phyloP scores from a whole-genome alignment of 2,113 vertebrate genomes.

The Neodontobutis hainanensis region DNA sequence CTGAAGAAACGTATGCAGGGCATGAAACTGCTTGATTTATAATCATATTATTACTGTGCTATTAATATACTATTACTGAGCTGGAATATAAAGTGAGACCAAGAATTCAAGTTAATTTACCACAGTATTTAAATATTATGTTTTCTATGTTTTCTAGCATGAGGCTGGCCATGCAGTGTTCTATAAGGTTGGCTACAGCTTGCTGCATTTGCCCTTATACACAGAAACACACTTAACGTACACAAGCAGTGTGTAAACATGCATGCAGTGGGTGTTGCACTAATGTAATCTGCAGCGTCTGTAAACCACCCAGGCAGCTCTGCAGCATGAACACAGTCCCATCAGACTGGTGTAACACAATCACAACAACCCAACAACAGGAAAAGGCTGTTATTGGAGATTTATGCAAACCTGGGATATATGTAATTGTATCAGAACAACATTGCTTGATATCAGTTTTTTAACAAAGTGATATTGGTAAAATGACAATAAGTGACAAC shows the following conservation, averaged over 20 bases:
- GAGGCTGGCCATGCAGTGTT: constrained; percentile 54
- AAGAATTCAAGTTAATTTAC: too few relatives aligned
- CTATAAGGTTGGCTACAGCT: constrained; percentile 46
- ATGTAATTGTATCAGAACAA: not conserved
- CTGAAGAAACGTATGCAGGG: too few relatives aligned
- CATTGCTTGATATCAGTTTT: not conserved
- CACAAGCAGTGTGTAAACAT: constrained; percentile 1
- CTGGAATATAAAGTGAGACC: too few relatives aligned
- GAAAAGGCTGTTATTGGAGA: not conserved
- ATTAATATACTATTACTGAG: too few relatives aligned
- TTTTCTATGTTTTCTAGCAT: constrained; percentile 26
- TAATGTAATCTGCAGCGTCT: constrained; percentile 48
- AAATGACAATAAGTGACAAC: not conserved
- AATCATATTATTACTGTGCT: too few relatives aligned
- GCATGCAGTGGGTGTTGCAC: constrained; percentile 19
- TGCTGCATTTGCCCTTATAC: constrained; percentile 57
- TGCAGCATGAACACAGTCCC: constrained; percentile 3
- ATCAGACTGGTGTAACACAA: not conserved
- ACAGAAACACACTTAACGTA: constrained; percentile 11
- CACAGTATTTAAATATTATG: not conserved
- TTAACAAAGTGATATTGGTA: too few relatives aligned
- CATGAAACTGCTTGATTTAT: too few relatives aligned
- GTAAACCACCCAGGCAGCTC: constrained; percentile 15
- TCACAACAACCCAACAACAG: constrained; percentile 6
- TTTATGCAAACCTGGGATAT: too few relatives aligned